These are phyloP conservation scores for silkworm (Bombyx mori) DNA, from an alignment of 1,140 invertebrate species.

Conservation along the genomic window ASM3026992v2 NC_085125.1:3410501-3411000, in stretches of 20 bases:
- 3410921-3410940: no score
- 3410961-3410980: no score
- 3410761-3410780: slow-evolving; percentile 79
- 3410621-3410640: slow-evolving; percentile 88
- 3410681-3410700: slow-evolving; percentile 80
- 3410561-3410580: slow-evolving; percentile 85
- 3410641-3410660: slow-evolving; percentile 86
- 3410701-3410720: slow-evolving; percentile 76
- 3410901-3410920: no score
- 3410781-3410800: slow-evolving; percentile 59
- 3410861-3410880: slow-evolving; percentile 72
- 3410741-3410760: slow-evolving; percentile 86
- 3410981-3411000: no score
- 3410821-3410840: slow-evolving; percentile 64
- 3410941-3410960: no score
- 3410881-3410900: neutral
- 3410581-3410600: slow-evolving; percentile 77
- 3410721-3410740: slow-evolving; percentile 80
- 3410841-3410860: slow-evolving; percentile 83
- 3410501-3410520: no score
- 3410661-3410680: slow-evolving; percentile 85
- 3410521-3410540: neutral
- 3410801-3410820: slow-evolving; percentile 22
- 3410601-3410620: slow-evolving; percentile 83
- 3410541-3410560: slow-evolving; percentile 80